Percentiles rank a stretch among this genome's conserved stretches.
Evolutionary conservation across 2,113 vertebrate genomes (phyloP).

Genomic region (Pteropus alecto): DNA sequence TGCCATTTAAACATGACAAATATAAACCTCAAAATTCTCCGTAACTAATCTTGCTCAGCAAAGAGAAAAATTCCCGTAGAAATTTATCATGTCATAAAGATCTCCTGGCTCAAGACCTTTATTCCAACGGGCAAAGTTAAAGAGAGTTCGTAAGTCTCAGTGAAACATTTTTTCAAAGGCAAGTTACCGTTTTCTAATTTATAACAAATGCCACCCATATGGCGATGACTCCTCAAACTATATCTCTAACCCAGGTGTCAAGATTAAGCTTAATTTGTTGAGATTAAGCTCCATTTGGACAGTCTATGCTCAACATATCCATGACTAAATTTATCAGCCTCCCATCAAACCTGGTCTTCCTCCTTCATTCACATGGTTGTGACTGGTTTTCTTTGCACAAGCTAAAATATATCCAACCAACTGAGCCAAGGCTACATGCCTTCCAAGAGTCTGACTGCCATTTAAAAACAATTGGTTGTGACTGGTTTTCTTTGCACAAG

Average conservation of each 20-base stretch:
- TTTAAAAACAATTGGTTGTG: too few species aligned
- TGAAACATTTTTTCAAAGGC: neutral
- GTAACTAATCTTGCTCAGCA: neutral
- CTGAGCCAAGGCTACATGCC: neutral
- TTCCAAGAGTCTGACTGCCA: too few species aligned
- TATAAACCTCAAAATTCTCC: constrained; percentile 45
- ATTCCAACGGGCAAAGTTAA: neutral
- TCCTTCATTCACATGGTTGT: neutral
- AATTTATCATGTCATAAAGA: neutral
- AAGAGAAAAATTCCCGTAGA: constrained; percentile 26
- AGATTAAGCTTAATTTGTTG: neutral
- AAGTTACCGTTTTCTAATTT: neutral
- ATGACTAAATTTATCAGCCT: neutral
- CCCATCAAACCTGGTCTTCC: neutral
- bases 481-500: neutral
- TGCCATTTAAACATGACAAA: constrained; percentile 54
- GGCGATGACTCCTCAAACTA: neutral
- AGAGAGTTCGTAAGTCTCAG: neutral
- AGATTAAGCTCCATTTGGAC: neutral
- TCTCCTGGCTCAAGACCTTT: neutral
- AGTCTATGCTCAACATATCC: neutral
- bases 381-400: neutral
- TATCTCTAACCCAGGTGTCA: neutral
- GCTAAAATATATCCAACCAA: neutral
- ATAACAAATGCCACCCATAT: neutral